These are phyloP conservation scores for Megalops cyprinoides DNA, from an alignment of 2,797 vertebrate species.

Conservation along the genomic window DNA sequence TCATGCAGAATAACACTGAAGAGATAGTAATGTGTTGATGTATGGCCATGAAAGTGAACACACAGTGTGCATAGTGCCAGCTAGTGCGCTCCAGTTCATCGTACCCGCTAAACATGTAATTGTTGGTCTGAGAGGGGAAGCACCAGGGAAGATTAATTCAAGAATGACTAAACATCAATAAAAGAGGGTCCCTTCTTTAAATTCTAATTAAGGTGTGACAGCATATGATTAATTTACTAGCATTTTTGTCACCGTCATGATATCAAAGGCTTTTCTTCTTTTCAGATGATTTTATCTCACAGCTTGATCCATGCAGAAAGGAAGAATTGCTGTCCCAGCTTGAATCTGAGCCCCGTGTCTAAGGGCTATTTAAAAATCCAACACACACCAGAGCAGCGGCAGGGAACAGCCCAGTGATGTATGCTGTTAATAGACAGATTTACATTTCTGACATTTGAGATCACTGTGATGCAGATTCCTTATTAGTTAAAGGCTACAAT, in stretches of 20 bases:
- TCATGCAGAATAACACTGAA: too few relatives aligned
- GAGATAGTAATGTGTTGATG: too few relatives aligned
- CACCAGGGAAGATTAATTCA: background rate
- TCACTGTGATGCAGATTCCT: background rate
- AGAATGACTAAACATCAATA: slow-evolving; percentile 11
- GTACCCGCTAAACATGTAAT: background rate
- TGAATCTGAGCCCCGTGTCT: background rate
- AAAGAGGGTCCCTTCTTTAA: background rate
- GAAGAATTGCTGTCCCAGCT: background rate
- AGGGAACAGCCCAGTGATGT: background rate
- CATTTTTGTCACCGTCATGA: background rate
- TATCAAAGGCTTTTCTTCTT: background rate
- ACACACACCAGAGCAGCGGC: background rate
- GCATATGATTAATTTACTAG: background rate
- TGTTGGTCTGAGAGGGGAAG: background rate
- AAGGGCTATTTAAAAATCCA: slow-evolving; percentile 10
- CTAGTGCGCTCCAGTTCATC: background rate
- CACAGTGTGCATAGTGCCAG: background rate
- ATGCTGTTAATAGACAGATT: background rate
- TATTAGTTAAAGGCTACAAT: background rate
- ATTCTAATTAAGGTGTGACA: background rate
- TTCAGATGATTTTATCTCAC: background rate
- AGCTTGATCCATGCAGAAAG: background rate
- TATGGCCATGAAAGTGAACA: background rate
- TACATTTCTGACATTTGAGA: slow-evolving; percentile 15